Base-by-base conservation (phyloP, 2,113 vertebrate genomes). In the Hippocampus zosterae region DNA sequence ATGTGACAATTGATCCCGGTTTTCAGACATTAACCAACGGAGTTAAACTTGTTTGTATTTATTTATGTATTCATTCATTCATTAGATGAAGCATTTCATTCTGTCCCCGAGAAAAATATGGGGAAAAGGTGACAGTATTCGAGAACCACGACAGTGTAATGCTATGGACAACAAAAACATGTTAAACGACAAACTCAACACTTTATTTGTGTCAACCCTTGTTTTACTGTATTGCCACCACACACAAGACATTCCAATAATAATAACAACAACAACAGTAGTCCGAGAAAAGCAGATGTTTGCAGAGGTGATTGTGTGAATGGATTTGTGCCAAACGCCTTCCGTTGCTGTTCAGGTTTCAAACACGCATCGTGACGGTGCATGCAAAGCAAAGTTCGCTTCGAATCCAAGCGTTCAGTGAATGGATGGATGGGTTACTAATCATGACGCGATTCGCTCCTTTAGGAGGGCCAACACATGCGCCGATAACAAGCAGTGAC, bases 381-480 rank as follows among this genome's bases (percentile, higher is more conserved):
- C 63, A 65, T 48, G 41, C 63, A 65, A 65, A 65, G 63, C 41
- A 46, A 23, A 46, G 27, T 60, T 8, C 15, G 15, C 27, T 59
- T 29, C 6, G 2, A 29, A 18, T 18, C 57, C 27, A 29, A 23
- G 23, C 12, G 40, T 65, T 44, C 62, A 10, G 6, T 46, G 40
- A 23, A 44, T 44, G 62, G 21, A 44, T 64, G 78, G 67, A 65
- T 73, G 76, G 23, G 55, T 15, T 42, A 3, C 16, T n/a, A 12
- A 64, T n/a, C 9, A 63, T 64, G 55, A 27, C 10, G 52, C 57
- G 25, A 70, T 5, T 6, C 33, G 55, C 42, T 21, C 33, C 52
- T 78, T 69, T 27, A 73, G 1, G 76, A 76, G 73, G 4, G 41
- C 21, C 0, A 57, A 63, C 13, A 68, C 15, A 50, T n/a, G 13